Base-by-base conservation (phyloP, 2,888 invertebrate genomes). In the Acanthosepion esculentum region DNA sequence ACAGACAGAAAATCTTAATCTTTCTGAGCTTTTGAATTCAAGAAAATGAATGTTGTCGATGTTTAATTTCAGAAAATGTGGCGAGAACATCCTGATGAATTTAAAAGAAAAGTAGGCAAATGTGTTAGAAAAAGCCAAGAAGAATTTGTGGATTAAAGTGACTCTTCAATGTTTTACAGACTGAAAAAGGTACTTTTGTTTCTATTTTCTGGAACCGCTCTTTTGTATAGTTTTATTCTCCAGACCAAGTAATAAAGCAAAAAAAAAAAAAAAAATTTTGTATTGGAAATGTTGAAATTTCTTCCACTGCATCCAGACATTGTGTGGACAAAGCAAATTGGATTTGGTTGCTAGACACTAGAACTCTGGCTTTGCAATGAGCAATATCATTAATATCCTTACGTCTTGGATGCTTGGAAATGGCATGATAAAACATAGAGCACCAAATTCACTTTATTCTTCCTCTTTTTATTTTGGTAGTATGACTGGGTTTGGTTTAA, bases 71-170 rank as follows among this genome's bases (percentile, higher is more conserved):
- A 99, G 99, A 99, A 99, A 98, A 99, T 99, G 98, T 99, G 99
- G 99, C 98, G 99, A 98, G 99, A 99, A 98, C 98, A 99, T 98
- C 99, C 99, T 98, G 98, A 98, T 98, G 99, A 99, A 98, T 99
- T 99, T 98, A 99, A 99, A 98, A 98, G 99, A 98, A 99, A 99
- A 98, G 99, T 99, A 97, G 99, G 99, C 97, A 98, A 98, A 98
- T 99, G 99, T 98, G 99, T 99, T 98, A 98, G 99, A 98, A 99
- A 99, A 98, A 99, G 99, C 98, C 99, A 99, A 98, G 99, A 99
- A 95, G 96, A 96, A 94, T 96, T 96, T 94, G 59, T 55, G 50
- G 94, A 94, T n/a, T 94, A 94, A 94, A 94, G 3, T 23, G 8
- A 8, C 20, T 94, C 50, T 50, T 29, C 93, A 78, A 78, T n/a